These are phyloP conservation scores for Synodontis membranacea DNA, from an alignment of 2,113 vertebrate genomes.

Conservation along the genomic window DNA sequence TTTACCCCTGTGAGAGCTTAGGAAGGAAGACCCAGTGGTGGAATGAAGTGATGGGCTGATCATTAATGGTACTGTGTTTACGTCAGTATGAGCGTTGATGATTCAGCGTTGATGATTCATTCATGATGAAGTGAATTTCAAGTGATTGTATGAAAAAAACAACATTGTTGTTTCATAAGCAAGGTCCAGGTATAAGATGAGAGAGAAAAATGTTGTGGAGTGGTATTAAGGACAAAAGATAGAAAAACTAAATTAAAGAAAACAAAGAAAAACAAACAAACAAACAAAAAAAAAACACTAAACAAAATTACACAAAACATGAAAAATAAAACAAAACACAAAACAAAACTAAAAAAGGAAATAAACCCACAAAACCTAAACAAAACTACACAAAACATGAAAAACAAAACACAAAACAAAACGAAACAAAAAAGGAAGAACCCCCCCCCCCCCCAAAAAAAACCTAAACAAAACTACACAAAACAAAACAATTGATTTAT, in stretches of 20 bases:
- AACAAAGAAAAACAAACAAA: too few species aligned
- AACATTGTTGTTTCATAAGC: not conserved
- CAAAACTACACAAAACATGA: too few species aligned
- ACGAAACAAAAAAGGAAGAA: too few species aligned
- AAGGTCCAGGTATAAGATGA: not conserved
- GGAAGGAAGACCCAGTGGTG: not conserved
- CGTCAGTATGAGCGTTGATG: slow-evolving; percentile 1
- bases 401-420: too few species aligned
- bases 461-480: not conserved
- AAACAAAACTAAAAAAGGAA: too few species aligned
- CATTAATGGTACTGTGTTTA: not conserved
- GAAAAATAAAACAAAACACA: too few species aligned
- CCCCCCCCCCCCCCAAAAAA: too few species aligned
- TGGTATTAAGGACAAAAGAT: not conserved
- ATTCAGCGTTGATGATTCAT: not conserved
- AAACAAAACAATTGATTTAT: not conserved
- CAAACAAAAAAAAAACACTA: too few species aligned
- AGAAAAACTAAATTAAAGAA: too few species aligned
- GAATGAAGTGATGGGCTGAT: not conserved
- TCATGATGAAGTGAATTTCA: slow-evolving; percentile 10
- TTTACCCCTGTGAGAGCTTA: slow-evolving; percentile 58
- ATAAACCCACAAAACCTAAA: too few species aligned
- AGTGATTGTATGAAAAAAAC: not conserved
- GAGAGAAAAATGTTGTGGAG: not conserved
- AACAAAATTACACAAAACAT: too few species aligned